Conservation (phyloP, 2,797 vertebrate species). For the Gambusia yucatana region DNA sequence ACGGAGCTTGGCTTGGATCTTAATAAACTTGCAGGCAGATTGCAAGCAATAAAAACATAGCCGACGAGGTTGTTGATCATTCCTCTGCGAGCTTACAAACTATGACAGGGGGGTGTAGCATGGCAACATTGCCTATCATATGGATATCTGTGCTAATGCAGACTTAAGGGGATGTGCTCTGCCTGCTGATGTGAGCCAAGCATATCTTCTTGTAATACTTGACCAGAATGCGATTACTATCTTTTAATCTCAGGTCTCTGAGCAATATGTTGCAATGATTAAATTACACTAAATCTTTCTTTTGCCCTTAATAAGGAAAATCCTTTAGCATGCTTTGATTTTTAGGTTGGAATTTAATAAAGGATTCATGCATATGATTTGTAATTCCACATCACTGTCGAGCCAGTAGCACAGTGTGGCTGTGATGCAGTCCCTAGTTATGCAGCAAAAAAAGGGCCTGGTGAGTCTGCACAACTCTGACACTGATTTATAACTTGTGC, state of each 20-base stretch:
- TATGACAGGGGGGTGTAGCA: conserved; percentile 36
- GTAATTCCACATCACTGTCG: conserved; percentile 38
- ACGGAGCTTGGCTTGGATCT: conserved; percentile 38
- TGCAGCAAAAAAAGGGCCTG: conserved; percentile 27
- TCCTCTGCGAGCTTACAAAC: conserved; percentile 34
- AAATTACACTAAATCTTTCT: conserved; percentile 61
- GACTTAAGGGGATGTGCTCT: conserved; percentile 62
- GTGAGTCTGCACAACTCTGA: conserved; percentile 38
- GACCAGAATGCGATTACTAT: conserved; percentile 51
- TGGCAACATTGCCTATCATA: conserved; percentile 30
- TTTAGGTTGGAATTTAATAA: conserved; percentile 48
- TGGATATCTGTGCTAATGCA: conserved; percentile 73
- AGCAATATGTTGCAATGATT: conserved; percentile 67
- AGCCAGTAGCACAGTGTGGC: conserved; percentile 24
- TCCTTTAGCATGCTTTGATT: conserved; percentile 38
- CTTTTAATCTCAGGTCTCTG: conserved; percentile 62
- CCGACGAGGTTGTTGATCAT: conserved; percentile 19
- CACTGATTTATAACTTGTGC: conserved; percentile 59
- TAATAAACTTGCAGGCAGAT: conserved; percentile 34
- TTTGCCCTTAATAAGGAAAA: conserved; percentile 32
- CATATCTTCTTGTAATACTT: conserved; percentile 69
- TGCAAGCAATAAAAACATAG: conserved; percentile 41
- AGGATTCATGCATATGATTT: conserved; percentile 58
- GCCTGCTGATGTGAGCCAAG: conserved; percentile 45
- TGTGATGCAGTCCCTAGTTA: conserved; percentile 15